Evolutionary conservation across 2,797 vertebrate species (phyloP), one percentile per base, ranked within the genome.

Genomic region (Perodicticus potto): DNA sequence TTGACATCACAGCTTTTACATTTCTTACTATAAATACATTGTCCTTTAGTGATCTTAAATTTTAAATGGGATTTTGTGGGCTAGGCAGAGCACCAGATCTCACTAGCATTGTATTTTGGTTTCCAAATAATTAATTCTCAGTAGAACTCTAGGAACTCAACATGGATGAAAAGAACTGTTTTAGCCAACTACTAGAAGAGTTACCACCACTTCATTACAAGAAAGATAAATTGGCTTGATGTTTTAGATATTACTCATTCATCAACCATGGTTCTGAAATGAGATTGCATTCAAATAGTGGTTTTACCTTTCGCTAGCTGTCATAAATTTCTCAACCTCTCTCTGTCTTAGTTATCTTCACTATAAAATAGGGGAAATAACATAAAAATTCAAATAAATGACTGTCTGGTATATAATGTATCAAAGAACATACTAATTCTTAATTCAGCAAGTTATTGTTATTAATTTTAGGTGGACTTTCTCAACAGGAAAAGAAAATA

Each of bases 21-120:
- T 1, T 83, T 40, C 25, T 45, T 91, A 73, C 37, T 49, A 40
- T n/a, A 91, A 89, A 89, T 82, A 53, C 7, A 45, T 27, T 91
- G 9, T 3, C 63, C 86, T 90, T 92, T 67, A 94, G 49, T 25
- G 16, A 78, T 19, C 16, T 74, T 34, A 87, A 40, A 57, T 29
- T 85, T 96, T 67, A 96, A 93, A 40, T 16, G 59, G 34, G 23
- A 84, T 61, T 82, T 59, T 74, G 49, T 76, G 25, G 55, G 45
- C 3, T 82, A 14, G 53, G 49, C 13, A 61, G 43, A 76, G 55
- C 12, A 45, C 20, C 23, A 86, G 34, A 13, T 14, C 14, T 89
- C 6, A 59, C 22, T 22, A 83, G 29, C 55, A 80, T 6, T 92
- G 22, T 25, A 82, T 84, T 89, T 49, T 65, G 9, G 90, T 69